Evolutionary conservation across 2,888 invertebrate genomes (phyloP), one percentile per base, ranked within the genome.

Genomic region (Rhamnusium bicolor): DNA sequence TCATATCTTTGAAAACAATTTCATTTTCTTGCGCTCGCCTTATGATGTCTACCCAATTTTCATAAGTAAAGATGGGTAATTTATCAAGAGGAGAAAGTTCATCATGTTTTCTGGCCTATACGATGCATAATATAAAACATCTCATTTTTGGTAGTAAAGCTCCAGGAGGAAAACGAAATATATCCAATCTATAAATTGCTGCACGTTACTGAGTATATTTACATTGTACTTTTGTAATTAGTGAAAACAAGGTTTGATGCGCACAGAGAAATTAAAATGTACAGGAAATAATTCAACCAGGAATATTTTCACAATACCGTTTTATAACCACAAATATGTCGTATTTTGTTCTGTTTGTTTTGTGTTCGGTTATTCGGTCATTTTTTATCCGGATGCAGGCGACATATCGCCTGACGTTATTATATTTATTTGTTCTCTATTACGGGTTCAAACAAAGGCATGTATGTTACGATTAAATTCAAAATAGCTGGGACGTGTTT

Each of bases 61-160:
- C 67, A 32, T 73, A 73, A 73, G 70, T 73, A 62, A 56, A 56
- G 29, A 67, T 58, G 70, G 51, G 68, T 63, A 67, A 73, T 73
- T 73, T 69, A 58, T 73, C 73, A 70, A 66, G 16, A 49, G 27
- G 16, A 29, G 24, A 24, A 24, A 54, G 24, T 56, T 29, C 56
- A 29, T 56, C 56, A 56, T 29, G 14, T 16, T 29, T 14, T 10
- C 8, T 32, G 32, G 32, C 32, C 32, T 32, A 2, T n/a, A 5
- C n/a, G 40, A 40, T 40, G 12, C n/a, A 40, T 29, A 29, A 56
- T 27, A 56, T 14, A 10, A 29, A 6, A 4, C 56, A 29, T 24
- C 24, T 54, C 54, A n/a, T 40, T 10, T 40, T n/a, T 40, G 40
- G n/a, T 40, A 40, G 40, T 40, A n/a, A n/a, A 4, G 5, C 40